phyloP scores from a whole-genome alignment of 2,797 vertebrate species.

The Arrhamphus sclerolepis region DNA sequence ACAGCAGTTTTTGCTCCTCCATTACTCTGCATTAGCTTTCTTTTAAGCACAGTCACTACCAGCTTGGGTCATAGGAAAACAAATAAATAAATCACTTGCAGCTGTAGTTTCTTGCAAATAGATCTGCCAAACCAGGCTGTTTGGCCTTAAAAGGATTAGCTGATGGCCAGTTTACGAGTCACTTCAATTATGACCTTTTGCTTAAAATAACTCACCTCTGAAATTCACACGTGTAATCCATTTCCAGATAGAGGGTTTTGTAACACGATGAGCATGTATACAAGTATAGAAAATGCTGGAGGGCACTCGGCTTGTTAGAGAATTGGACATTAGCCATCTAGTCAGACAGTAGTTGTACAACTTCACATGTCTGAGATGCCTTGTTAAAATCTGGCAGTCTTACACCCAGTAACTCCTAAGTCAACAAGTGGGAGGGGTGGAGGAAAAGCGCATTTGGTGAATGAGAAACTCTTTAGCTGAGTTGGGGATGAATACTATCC shows the following conservation, averaged over 20 bases:
- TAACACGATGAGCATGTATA: conserved; percentile 41
- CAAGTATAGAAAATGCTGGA: conserved; percentile 33
- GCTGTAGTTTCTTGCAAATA: neutral
- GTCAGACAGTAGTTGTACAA: conserved; percentile 41
- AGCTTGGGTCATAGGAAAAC: neutral
- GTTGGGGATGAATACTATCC: conserved; percentile 48
- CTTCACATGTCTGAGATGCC: conserved; percentile 59
- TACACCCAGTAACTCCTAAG: conserved; percentile 32
- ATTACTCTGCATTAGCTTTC: too few relatives aligned
- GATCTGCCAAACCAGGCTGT: conserved; percentile 2
- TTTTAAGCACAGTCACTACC: too few relatives aligned
- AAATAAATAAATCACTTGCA: neutral
- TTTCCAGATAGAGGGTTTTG: conserved; percentile 33
- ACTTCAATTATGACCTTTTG: conserved; percentile 1
- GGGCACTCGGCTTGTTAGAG: conserved; percentile 11
- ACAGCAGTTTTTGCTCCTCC: too few relatives aligned
- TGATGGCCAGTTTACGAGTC: neutral
- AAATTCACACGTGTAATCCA: conserved; percentile 27
- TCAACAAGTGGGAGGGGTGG: conserved; percentile 25
- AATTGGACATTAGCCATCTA: conserved; percentile 27
- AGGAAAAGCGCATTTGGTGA: conserved; percentile 26
- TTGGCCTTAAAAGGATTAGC: neutral
- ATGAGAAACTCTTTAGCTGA: conserved; percentile 56
- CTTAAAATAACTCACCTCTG: conserved; percentile 49
- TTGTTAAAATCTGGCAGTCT: conserved; percentile 57